phyloP scores from a whole-genome alignment of 2,888 invertebrate species.

The Drosophila koepferae region DNA sequence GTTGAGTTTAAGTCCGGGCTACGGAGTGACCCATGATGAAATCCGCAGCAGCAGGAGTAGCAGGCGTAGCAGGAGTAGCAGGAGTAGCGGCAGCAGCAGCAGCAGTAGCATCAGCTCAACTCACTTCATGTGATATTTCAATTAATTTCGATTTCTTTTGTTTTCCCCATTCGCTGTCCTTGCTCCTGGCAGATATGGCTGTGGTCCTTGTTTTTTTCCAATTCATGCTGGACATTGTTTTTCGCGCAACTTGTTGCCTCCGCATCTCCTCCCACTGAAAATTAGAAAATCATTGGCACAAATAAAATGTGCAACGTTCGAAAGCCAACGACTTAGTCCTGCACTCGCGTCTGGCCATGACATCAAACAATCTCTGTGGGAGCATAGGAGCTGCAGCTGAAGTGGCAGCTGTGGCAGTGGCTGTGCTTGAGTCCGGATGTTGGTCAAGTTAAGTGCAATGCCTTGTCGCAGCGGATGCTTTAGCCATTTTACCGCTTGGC shows the following conservation, averaged over 20 bases:
- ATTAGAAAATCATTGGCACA: constrained; percentile 78
- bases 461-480: constrained; percentile 61
- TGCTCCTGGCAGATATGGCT: constrained; percentile 41
- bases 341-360: constrained; percentile 48
- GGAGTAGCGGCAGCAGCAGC: not conserved
- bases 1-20: constrained; percentile 22
- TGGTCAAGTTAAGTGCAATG: constrained; percentile 78
- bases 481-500: constrained; percentile 63
- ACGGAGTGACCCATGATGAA: constrained; percentile 22
- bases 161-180: constrained; percentile 21
- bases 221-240: constrained; percentile 57
- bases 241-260: constrained; percentile 46
- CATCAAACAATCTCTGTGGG: constrained; percentile 21
- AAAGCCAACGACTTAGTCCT: constrained; percentile 42
- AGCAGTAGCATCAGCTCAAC: constrained; percentile 1
- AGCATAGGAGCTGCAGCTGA: constrained; percentile 1
- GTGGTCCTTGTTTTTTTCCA: constrained; percentile 23
- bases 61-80: constrained; percentile 1
- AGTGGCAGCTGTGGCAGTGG: not conserved
- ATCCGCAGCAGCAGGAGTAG: constrained; percentile 1
- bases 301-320: constrained; percentile 62
- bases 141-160: constrained; percentile 67
- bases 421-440: constrained; percentile 21
- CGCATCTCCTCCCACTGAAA: constrained; percentile 33
- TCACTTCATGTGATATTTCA: constrained; percentile 67